Conservation (phyloP, 2,888 invertebrate species). For the Cosmorhoe ocellata region DNA sequence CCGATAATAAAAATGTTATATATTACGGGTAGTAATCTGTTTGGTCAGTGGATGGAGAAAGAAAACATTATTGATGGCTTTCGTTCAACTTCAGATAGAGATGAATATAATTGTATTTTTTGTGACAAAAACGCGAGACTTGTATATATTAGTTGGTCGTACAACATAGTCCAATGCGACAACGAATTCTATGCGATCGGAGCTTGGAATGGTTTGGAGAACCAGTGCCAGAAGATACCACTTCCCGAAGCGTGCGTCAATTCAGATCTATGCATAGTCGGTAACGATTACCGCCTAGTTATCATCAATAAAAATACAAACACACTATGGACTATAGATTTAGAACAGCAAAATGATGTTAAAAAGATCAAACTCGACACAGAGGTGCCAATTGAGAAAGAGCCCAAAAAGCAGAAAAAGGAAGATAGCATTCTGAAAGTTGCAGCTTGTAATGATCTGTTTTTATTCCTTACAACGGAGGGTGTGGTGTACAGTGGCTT, state of each 20-base stretch:
- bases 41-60: slow-evolving; percentile 65
- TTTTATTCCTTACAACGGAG: slow-evolving; percentile 53
- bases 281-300: slow-evolving; percentile 62
- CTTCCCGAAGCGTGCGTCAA: slow-evolving; percentile 45
- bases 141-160: slow-evolving; percentile 63
- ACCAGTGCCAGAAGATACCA: slow-evolving; percentile 45
- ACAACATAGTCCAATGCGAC: slow-evolving; percentile 58
- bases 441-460: slow-evolving; percentile 46
- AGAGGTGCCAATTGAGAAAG: slow-evolving; percentile 44
- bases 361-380: slow-evolving; percentile 47
- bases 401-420: slow-evolving; percentile 42
- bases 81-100: slow-evolving; percentile 32
- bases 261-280: slow-evolving; percentile 45
- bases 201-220: slow-evolving; percentile 51
- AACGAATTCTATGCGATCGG: slow-evolving; percentile 58
- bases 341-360: slow-evolving; percentile 41
- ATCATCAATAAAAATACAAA: slow-evolving; percentile 44
- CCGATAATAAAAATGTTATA: slow-evolving; percentile 41
- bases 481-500: slow-evolving; percentile 78
- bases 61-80: slow-evolving; percentile 49
- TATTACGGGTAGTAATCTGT: slow-evolving; percentile 67
- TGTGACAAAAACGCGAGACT: slow-evolving; percentile 40
- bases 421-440: slow-evolving; percentile 49
- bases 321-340: slow-evolving; percentile 50
- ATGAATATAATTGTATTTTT: slow-evolving; percentile 28